phyloP scores from a whole-genome alignment of 2,888 invertebrate species.

The Hedychridium roseum region DNA sequence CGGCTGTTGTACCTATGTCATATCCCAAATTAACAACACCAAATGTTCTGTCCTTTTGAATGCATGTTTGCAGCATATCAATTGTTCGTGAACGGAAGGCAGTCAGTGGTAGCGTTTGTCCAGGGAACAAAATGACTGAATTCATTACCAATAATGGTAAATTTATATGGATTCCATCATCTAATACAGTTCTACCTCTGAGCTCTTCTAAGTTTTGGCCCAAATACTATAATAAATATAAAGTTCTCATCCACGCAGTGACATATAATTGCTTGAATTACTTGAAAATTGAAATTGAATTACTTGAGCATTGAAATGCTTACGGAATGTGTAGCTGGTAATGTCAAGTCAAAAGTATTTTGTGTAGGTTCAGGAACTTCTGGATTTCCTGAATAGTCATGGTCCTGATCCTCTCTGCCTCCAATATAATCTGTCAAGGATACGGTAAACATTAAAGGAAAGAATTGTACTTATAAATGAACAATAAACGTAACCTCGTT shows the following conservation, averaged over 20 bases:
- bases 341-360: constrained; percentile 65
- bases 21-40: constrained; percentile 69
- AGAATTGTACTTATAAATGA: not conserved
- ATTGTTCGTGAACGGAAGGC: constrained; percentile 67
- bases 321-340: constrained; percentile 69
- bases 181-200: constrained; percentile 72
- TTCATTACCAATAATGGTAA: constrained; percentile 70
- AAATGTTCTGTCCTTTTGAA: constrained; percentile 71
- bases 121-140: constrained; percentile 76
- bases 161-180: constrained; percentile 66
- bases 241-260: too few species aligned
- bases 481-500: too few species aligned
- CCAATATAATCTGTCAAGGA: constrained; percentile 1
- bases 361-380: constrained; percentile 18
- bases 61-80: constrained; percentile 69
- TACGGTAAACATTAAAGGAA: not conserved
- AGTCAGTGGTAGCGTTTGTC: constrained; percentile 80
- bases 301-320: constrained; percentile 26
- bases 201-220: constrained; percentile 71
- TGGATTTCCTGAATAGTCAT: not conserved
- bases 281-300: not conserved
- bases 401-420: not conserved
- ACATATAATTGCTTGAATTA: constrained; percentile 7
- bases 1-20: constrained; percentile 58
- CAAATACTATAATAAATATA: constrained; percentile 65